A percentile compares a stretch with the other conserved stretches of the same genome.
Evolutionary conservation across 2,797 vertebrate species (phyloP).

Genomic region (Knipowitschia caucasica): DNA sequence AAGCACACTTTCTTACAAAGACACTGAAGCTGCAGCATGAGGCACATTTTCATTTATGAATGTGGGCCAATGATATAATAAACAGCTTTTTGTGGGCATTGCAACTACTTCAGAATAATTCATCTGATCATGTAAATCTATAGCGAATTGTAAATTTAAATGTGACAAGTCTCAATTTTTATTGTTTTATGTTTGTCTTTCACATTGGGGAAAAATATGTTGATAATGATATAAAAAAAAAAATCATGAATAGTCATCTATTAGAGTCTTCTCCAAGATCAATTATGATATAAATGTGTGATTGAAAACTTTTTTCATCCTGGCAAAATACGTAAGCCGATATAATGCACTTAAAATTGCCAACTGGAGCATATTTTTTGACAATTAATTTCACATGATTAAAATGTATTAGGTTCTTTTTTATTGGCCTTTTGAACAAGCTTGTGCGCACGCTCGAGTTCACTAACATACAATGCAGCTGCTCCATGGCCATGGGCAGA

Average conservation of each 20-base stretch:
- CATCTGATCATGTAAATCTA: neutral
- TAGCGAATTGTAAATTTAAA: neutral
- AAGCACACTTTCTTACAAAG: no score
- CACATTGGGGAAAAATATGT: no score
- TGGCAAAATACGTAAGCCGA: constrained; percentile 48
- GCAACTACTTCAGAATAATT: neutral
- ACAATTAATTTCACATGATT: constrained; percentile 69
- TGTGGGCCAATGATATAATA: neutral
- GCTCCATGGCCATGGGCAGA: constrained; percentile 73
- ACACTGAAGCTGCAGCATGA: constrained; percentile 5
- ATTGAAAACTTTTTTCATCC: constrained; percentile 12
- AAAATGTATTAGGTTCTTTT: constrained; percentile 62
- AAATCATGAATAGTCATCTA: no score
- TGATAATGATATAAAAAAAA: no score
- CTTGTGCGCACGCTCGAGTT: constrained; percentile 65
- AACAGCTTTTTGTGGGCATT: neutral
- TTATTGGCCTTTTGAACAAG: constrained; percentile 61
- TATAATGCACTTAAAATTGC: constrained; percentile 53
- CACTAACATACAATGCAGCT: constrained; percentile 72
- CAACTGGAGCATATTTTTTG: constrained; percentile 60
- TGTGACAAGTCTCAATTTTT: neutral
- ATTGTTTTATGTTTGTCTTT: neutral
- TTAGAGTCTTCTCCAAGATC: no score
- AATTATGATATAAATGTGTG: neutral
- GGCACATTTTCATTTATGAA: neutral